phyloP scores from a whole-genome alignment of 2,113 vertebrate genomes.

The Rhabdomys dilectus region DNA sequence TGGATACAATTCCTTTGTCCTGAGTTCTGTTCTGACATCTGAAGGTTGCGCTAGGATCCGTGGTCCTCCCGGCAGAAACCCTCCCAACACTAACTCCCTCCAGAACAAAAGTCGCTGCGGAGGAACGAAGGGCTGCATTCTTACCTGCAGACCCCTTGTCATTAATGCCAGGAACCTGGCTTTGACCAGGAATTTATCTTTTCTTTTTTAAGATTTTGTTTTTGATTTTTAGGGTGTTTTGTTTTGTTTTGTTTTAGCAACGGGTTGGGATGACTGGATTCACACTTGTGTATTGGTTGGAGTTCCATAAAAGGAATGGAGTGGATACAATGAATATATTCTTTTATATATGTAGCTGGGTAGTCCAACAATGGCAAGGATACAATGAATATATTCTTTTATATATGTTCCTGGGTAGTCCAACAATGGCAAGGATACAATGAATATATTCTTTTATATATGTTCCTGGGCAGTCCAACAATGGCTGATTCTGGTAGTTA shows the following conservation, averaged over 20 bases:
- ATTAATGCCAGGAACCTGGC: neutral
- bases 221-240: neutral
- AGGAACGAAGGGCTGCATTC: neutral
- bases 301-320: neutral
- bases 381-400: no score
- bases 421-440: no score
- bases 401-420: no score
- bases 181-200: neutral
- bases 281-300: neutral
- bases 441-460: no score
- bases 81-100: neutral
- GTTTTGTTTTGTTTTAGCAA: no score
- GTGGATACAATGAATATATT: no score
- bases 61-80: neutral
- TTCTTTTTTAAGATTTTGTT: neutral
- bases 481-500: neutral
- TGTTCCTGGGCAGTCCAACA: neutral
- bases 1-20: neutral
- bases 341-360: no score
- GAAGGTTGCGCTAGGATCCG: neutral
- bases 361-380: no score
- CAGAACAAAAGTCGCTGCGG: neutral
- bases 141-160: no score
- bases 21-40: neutral
- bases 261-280: neutral